These are phyloP conservation scores for Pachyseris speciosa DNA, from an alignment of 64 coral and sea anemone species.

Conservation along the genomic window DNA sequence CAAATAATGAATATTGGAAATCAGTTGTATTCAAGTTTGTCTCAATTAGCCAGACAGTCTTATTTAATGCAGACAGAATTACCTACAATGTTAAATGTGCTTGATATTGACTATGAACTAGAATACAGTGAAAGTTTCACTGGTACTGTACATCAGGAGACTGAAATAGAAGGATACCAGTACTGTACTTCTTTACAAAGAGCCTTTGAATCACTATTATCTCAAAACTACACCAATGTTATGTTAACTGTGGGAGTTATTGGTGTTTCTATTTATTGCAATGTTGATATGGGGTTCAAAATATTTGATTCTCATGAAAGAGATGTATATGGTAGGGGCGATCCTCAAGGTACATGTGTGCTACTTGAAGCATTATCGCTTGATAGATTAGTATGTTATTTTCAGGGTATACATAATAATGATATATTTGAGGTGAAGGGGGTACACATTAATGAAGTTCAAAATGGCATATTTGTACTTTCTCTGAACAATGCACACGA, in stretches of 20 bases:
- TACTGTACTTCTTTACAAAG: slow-evolving; percentile 66
- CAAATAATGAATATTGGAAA: too few relatives aligned
- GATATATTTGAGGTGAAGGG: slow-evolving; percentile 41
- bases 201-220: slow-evolving; percentile 69
- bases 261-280: slow-evolving; percentile 23
- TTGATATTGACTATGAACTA: slow-evolving; percentile 55
- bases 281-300: not conserved
- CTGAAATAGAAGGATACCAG: slow-evolving; percentile 43
- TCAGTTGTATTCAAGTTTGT: too few relatives aligned
- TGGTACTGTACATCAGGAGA: slow-evolving; percentile 38
- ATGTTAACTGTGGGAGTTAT: slow-evolving; percentile 33
- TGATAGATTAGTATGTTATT: too few relatives aligned
- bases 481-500: not conserved
- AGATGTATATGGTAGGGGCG: too few relatives aligned
- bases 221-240: slow-evolving; percentile 28
- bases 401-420: slow-evolving; percentile 38
- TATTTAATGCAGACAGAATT: too few relatives aligned
- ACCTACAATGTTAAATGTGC: too few relatives aligned
- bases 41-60: too few relatives aligned
- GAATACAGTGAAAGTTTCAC: slow-evolving; percentile 70
- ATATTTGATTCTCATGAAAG: too few relatives aligned
- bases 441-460: slow-evolving; percentile 22
- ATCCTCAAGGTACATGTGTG: too few relatives aligned
- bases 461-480: too few relatives aligned
- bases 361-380: too few relatives aligned